Conservation (phyloP, 2,888 invertebrate species). For the Byasa hedistus region DNA sequence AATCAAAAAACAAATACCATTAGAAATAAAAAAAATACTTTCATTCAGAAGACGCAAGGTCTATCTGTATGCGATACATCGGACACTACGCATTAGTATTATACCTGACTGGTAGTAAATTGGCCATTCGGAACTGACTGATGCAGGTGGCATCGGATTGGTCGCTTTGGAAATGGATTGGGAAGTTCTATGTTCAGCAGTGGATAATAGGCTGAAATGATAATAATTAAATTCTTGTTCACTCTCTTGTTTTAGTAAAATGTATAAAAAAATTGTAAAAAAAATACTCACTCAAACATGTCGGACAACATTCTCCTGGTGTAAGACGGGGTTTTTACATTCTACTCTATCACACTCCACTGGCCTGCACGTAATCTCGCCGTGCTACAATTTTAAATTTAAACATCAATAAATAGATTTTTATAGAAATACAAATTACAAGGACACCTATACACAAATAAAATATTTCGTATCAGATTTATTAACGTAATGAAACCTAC, state of each 20-base stretch:
- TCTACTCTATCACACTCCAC: constrained; percentile 87
- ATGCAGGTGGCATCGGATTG: no score
- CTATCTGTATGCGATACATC: no score
- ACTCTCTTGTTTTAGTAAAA: neutral
- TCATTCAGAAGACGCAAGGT: no score
- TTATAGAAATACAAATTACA: neutral
- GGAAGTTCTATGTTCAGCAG: no score
- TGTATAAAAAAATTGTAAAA: neutral
- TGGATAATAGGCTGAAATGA: no score
- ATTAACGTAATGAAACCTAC: constrained; percentile 68
- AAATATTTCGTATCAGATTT: neutral
- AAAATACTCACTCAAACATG: constrained; percentile 87
- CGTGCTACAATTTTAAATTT: constrained; percentile 83
- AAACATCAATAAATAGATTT: neutral
- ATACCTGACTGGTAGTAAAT: no score
- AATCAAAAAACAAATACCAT: no score
- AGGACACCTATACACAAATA: neutral
- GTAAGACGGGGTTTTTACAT: constrained; percentile 90
- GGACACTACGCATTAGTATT: no score
- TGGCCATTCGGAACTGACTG: no score
- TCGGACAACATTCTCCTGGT: constrained; percentile 91
- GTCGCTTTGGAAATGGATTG: no score
- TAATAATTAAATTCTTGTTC: no score
- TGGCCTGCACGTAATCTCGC: constrained; percentile 90
- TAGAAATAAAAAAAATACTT: no score